These are phyloP conservation scores for Sicus ferrugineus DNA, from an alignment of 2,888 invertebrate genomes.

Conservation along the genomic window DNA sequence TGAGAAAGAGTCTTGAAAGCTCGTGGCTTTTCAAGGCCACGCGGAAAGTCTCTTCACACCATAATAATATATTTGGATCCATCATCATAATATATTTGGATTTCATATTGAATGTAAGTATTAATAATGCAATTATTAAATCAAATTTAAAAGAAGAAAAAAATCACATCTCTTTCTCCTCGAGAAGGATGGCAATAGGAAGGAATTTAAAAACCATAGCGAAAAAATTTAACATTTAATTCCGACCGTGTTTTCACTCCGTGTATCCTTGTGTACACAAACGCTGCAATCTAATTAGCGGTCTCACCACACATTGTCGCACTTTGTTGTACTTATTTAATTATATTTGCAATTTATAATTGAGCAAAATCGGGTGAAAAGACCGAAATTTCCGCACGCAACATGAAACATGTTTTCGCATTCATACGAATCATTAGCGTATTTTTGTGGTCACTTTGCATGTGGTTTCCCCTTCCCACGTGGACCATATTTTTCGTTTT, in stretches of 20 bases:
- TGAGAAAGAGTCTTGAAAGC: too few relatives aligned
- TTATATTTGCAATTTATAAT: slow-evolving; percentile 5
- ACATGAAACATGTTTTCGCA: slow-evolving; percentile 27
- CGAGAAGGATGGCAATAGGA: too few relatives aligned
- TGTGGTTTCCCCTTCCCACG: neutral
- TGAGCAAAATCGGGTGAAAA: neutral
- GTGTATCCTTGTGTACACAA: neutral
- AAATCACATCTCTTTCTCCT: too few relatives aligned
- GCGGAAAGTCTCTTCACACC: too few relatives aligned
- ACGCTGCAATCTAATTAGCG: slow-evolving; percentile 16
- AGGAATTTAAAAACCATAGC: neutral
- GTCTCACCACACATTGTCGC: slow-evolving; percentile 13
- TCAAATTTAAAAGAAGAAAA: too few relatives aligned
- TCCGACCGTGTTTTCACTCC: neutral
- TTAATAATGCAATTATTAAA: too few relatives aligned
- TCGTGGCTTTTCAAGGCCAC: too few relatives aligned
- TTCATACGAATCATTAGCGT: slow-evolving; percentile 20
- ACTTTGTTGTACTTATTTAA: slow-evolving; percentile 7
- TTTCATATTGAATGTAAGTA: too few relatives aligned
- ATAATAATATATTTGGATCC: too few relatives aligned
- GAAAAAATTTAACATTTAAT: neutral
- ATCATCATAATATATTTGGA: too few relatives aligned
- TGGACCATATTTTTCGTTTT: neutral
- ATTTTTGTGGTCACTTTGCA: neutral
- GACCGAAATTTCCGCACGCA: slow-evolving; percentile 1